Evolutionary conservation across 2,888 invertebrate genomes (phyloP), one percentile per base, ranked within the genome.

Genomic region (Eudemis profundana): DNA sequence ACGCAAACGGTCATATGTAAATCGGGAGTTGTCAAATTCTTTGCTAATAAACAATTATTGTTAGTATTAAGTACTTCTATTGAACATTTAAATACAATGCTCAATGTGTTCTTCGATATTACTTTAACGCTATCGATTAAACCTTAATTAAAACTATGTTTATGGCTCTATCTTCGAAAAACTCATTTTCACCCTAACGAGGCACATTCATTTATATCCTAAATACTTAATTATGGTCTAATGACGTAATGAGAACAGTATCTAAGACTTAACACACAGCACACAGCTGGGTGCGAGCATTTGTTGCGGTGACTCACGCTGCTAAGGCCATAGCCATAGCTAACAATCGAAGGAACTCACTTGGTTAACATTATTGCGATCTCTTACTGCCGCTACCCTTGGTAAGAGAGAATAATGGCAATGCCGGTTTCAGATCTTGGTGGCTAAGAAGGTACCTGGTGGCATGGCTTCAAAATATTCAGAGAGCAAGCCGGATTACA

Each of bases 221-320:
- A 23, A 23, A 23, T 23, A 23, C 3, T 0, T 8, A 8, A 33
- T 33, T 33, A 33, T 33, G 33, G 7, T 33, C 33, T 12, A 19
- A 33, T 51, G n/a, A 51, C n/a, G 36, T 51, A 36, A 19, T 36
- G 17, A 27, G 29, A 12, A 12, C 17, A 4, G 12, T 8, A 33
- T 10, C 8, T 33, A 17, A 4, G 17, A 19, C 29, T n/a, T n/a
- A n/a, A n/a, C n/a, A n/a, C n/a, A n/a, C 12, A 51, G 50, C 33
- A 17, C 29, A 29, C 12, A 19, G 15, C 15, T 50, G 17, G 33
- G 33, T 8, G 33, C 33, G 33, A 36, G 36, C 21, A 33, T 27
- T 42, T 15, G 5, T 21, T 27, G 29, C 54, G 23, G 29, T 56
- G 42, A 56, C 27, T 56, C 56, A 56, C 17, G 19, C 29, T 8